Conservation (phyloP, 2,888 invertebrate species). For the Papilio demoleus region DNA sequence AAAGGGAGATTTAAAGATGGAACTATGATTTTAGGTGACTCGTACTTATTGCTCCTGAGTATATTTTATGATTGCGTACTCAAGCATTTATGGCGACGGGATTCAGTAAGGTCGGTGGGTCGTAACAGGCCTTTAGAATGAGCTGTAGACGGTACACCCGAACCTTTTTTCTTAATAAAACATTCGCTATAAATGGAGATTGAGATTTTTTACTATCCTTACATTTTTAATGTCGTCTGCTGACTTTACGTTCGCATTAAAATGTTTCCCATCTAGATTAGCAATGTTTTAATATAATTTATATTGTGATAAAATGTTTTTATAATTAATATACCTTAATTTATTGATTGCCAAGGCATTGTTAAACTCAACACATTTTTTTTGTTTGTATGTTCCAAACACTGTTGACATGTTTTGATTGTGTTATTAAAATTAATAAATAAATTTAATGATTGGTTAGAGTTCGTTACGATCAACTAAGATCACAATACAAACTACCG, state of each 20-base stretch:
- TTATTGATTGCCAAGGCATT: no score
- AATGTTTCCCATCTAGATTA: neutral
- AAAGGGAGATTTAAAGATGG: no score
- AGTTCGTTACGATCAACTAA: no score
- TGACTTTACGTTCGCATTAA: slow-evolving; percentile 5
- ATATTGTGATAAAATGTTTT: neutral
- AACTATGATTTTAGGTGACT: no score
- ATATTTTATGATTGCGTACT: slow-evolving; percentile 17
- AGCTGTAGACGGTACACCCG: neutral
- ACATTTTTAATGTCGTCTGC: slow-evolving; percentile 13
- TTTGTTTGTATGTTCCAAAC: no score
- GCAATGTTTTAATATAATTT: neutral
- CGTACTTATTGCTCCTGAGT: no score
- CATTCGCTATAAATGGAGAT: slow-evolving; percentile 21
- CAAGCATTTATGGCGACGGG: slow-evolving; percentile 9
- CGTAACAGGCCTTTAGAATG: slow-evolving; percentile 8
- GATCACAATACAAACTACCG: no score
- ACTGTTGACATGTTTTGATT: no score
- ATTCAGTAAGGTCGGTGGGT: neutral
- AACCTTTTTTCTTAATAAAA: slow-evolving; percentile 27
- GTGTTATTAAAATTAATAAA: no score
- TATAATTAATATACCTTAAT: neutral
- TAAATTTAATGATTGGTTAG: no score
- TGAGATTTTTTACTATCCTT: slow-evolving; percentile 12
- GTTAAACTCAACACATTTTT: neutral